These are phyloP conservation scores for Cyprinella venusta DNA, from an alignment of 2,797 vertebrate genomes.

Conservation along the genomic window DNA sequence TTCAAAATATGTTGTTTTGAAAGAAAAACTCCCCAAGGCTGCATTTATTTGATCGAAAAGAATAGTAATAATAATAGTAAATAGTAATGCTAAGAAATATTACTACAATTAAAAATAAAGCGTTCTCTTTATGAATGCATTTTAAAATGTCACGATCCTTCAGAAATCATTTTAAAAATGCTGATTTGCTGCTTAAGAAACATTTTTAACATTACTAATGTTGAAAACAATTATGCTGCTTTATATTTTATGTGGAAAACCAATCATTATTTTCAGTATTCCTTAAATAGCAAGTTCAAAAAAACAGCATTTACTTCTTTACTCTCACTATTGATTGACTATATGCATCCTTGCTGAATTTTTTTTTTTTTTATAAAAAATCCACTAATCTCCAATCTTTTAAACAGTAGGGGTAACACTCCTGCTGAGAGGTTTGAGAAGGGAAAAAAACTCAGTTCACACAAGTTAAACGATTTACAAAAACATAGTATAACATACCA, in stretches of 20 bases:
- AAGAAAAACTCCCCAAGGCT: neutral
- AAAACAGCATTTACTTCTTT: neutral
- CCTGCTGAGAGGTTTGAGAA: neutral
- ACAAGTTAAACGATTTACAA: neutral
- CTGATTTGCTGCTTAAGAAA: neutral
- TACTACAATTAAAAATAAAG: too few relatives aligned
- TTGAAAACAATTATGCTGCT: neutral
- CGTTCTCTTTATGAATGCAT: too few relatives aligned
- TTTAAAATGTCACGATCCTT: neutral
- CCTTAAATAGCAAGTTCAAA: neutral
- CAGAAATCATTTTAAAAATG: neutral
- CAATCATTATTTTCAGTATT: neutral
- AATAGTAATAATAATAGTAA: too few relatives aligned
- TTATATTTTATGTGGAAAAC: neutral
- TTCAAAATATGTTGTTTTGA: neutral
- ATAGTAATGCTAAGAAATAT: too few relatives aligned
- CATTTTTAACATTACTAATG: neutral
- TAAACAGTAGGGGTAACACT: neutral
- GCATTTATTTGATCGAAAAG: neutral
- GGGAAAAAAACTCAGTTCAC: too few relatives aligned
- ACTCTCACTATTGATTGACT: neutral
- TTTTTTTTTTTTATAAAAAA: too few relatives aligned
- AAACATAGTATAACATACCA: conserved; percentile 73
- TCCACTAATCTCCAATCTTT: neutral
- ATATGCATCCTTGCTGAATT: neutral